These are phyloP conservation scores for Rhizomys pruinosus DNA, from an alignment of 2,113 vertebrate species.

Conservation along the genomic window DNA sequence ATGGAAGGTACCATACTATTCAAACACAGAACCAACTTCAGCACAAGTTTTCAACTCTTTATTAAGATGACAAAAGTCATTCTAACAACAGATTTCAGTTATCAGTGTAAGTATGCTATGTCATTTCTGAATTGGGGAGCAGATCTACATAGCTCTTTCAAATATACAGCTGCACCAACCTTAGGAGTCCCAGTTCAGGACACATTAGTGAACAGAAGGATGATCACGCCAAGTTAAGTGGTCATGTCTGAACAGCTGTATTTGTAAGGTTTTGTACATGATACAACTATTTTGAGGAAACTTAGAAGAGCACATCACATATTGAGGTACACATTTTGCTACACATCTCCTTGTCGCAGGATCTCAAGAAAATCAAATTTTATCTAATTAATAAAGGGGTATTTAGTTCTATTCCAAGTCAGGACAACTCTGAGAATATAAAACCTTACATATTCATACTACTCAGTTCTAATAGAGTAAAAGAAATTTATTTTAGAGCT, in stretches of 20 bases:
- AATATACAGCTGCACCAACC: neutral
- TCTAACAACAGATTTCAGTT: neutral
- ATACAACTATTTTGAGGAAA: neutral
- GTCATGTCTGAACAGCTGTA: neutral
- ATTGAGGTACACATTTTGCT: neutral
- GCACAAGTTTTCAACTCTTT: neutral
- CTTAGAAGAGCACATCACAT: neutral
- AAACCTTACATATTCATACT: neutral
- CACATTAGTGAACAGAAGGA: neutral
- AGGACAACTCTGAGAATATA: slow-evolving; percentile 4
- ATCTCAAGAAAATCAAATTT: slow-evolving; percentile 22
- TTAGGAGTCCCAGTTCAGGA: neutral
- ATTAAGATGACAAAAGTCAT: neutral
- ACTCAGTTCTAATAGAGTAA: neutral
- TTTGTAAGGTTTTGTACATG: neutral
- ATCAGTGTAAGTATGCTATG: neutral
- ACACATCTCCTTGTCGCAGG: slow-evolving; percentile 21
- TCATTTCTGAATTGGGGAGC: neutral
- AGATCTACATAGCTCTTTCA: neutral
- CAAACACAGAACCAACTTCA: neutral
- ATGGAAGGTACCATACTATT: neutral
- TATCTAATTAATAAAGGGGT: slow-evolving; percentile 18
- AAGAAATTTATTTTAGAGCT: too few relatives aligned
- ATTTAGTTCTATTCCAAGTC: neutral
- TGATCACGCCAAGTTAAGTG: neutral